Evolutionary conservation across 2,888 invertebrate genomes (phyloP).

Genomic region (Tachystola acroxantha): DNA sequence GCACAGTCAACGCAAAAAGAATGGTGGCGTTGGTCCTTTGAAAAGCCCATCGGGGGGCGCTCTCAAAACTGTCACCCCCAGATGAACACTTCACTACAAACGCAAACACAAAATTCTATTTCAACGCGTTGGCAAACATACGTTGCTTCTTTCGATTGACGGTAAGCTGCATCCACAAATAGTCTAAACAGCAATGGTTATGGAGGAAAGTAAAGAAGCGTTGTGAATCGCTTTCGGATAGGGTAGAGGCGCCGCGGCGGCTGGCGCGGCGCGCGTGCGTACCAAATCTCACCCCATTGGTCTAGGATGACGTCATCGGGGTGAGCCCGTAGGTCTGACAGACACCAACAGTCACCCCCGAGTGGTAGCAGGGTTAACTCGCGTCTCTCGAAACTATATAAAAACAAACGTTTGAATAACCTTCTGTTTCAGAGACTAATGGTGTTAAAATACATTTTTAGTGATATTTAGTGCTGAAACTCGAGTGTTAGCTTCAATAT

Average conservation of each 20-base stretch:
- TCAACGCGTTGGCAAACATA: slow-evolving; percentile 30
- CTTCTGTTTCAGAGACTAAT: slow-evolving; percentile 31
- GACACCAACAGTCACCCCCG: slow-evolving; percentile 74
- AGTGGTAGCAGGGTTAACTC: slow-evolving; percentile 51
- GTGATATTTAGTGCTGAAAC: slow-evolving; percentile 29
- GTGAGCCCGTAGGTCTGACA: slow-evolving; percentile 68
- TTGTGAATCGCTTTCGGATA: slow-evolving; percentile 30
- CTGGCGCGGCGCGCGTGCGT: slow-evolving; percentile 67
- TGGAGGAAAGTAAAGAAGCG: slow-evolving; percentile 24
- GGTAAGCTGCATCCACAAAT: slow-evolving; percentile 25
- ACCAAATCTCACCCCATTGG: slow-evolving; percentile 63
- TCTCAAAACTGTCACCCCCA: slow-evolving; percentile 73
- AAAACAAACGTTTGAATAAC: slow-evolving; percentile 55
- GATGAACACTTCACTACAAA: slow-evolving; percentile 54
- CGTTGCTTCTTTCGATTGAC: slow-evolving; percentile 34
- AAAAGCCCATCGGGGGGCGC: slow-evolving; percentile 67
- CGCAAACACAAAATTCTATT: slow-evolving; percentile 40
- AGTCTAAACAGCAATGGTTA: slow-evolving; percentile 53
- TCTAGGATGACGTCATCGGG: slow-evolving; percentile 75
- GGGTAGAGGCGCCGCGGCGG: slow-evolving; percentile 64
- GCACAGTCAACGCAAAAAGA: slow-evolving; percentile 62
- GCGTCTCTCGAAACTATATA: slow-evolving; percentile 38
- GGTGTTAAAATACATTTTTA: slow-evolving; percentile 26
- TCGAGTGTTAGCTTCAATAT: not conserved
- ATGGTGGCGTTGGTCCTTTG: slow-evolving; percentile 69